Conservation (phyloP, 2,888 invertebrate genomes). For the Nasonovia ribisnigri region DNA sequence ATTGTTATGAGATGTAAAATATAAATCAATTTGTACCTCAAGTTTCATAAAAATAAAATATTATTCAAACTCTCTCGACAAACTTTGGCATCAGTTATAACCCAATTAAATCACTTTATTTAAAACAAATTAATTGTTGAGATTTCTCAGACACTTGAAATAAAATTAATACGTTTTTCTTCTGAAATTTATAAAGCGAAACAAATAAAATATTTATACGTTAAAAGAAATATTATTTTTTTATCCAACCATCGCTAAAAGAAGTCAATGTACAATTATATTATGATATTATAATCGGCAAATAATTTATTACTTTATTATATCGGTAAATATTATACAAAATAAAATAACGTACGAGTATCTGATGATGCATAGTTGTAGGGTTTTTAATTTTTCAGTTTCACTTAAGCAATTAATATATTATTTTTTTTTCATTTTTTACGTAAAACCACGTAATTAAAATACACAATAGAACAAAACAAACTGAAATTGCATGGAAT, state of each 20-base stretch:
- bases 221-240: background rate
- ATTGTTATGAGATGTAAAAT: background rate
- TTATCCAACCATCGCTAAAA: background rate
- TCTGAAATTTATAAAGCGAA: background rate
- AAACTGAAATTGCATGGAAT: slow-evolving; percentile 14
- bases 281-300: background rate
- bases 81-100: background rate
- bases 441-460: slow-evolving; percentile 39
- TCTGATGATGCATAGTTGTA: background rate
- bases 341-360: background rate
- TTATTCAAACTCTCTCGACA: background rate
- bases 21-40: background rate
- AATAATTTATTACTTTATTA: background rate
- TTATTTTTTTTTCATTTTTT: background rate
- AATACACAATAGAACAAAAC: slow-evolving; percentile 30
- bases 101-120: background rate
- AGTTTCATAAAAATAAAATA: background rate
- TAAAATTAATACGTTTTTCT: background rate
- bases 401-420: slow-evolving; percentile 32
- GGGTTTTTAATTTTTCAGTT: slow-evolving; percentile 5
- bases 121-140: background rate
- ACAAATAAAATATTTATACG: background rate
- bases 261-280: background rate
- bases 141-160: background rate
- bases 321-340: background rate